Base-by-base conservation (phyloP, 2,797 vertebrate genomes). In the Sebastes steindachneri region DNA sequence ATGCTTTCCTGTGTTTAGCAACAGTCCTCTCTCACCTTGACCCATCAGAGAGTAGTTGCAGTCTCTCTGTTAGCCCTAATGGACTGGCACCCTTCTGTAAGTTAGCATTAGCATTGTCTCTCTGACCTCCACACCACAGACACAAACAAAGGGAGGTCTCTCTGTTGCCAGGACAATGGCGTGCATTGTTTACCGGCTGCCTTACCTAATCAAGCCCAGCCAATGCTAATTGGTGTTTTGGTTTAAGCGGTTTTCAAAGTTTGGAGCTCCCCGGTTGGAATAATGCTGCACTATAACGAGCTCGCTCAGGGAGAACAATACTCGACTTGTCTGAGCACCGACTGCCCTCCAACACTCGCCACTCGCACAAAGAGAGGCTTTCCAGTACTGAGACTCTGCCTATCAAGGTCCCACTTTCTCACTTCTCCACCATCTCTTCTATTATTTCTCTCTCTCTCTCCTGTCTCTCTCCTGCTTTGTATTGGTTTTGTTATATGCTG, bases 241-340 rank as follows among this genome's bases (percentile, higher is more conserved):
- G 92, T 95, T 96, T 88, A 97, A 97, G 96, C 95, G 90, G 92
- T 96, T 97, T 97, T 96, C 92, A 95, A 96, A 96, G 91, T 96
- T 96, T 94, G 92, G 80, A 95, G 94, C 94, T 95, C 75, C 71
- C 73, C 62, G 29, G 80, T 85, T 82, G 84, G 85, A 92, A 89
- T 92, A 95, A 93, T 86, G 84, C 76, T 26, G 67, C 66, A 29
- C 83, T 71, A 64, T 86, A 90, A 90, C 87, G 72, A 89, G 87
- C 91, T 90, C 54, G 31, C 78, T 75, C 75, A 59, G 63, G 28
- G 78, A 92, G 91, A 94, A 96, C 95, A 96, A 96, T 95, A 84
- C 89, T 76, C 7, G 53, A 93, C 89, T 95, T 95, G 94, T 95
- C 83, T 93, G 74, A 77, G 88, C 83, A 45, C 54, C 60, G 55